Evolutionary conservation across 2,113 vertebrate species (phyloP), one percentile per base, ranked within the genome.

Genomic region (Oenanthe melanoleuca): DNA sequence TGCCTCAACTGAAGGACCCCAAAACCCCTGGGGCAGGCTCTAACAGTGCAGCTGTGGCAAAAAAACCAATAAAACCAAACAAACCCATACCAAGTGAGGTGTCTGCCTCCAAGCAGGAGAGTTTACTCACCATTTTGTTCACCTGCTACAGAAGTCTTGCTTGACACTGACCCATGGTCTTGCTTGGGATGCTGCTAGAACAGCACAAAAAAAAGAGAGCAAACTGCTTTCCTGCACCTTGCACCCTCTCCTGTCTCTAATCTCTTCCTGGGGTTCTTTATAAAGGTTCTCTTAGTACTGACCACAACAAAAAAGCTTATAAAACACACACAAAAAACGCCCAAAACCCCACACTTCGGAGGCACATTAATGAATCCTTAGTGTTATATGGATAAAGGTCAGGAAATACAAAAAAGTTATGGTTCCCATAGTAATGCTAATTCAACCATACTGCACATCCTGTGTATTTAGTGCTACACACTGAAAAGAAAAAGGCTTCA

Each of bases 371-470:
- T 16, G 22, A 80, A 44, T 60, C 49, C 53, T 81, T 67, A 78
- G 49, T 2, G 1, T 59, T 73, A 63, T 19, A 37, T 0, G 6
- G 72, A 65, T 92, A 86, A 96, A 86, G 56, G 82, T 67, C 60
- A 84, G 61, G 72, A 86, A 86, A 90, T 26, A 65, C 28, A 94
- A 55, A 83, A 52, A 95, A 92, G 34, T 86, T 90, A 71, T 0
- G 2, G 92, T 92, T 93, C 86, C 90, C 90, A 94, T 28, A 84
- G 80, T n/a, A 90, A 96, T 93, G 75, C 64, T 90, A 88, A 78
- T 86, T 70, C 72, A 86, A 24, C 67, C 72, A 49, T 16, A 64
- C 37, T 45, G 56, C 47, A 73, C 12, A 56, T 77, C 87, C 71
- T 70, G 66, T 56, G 67, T 49, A 21, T 77, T 87, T 57, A 79